Evolutionary conservation across 2,797 vertebrate species (phyloP), one percentile per base, ranked within the genome.

Genomic region (Tympanoctomys barrerae): DNA sequence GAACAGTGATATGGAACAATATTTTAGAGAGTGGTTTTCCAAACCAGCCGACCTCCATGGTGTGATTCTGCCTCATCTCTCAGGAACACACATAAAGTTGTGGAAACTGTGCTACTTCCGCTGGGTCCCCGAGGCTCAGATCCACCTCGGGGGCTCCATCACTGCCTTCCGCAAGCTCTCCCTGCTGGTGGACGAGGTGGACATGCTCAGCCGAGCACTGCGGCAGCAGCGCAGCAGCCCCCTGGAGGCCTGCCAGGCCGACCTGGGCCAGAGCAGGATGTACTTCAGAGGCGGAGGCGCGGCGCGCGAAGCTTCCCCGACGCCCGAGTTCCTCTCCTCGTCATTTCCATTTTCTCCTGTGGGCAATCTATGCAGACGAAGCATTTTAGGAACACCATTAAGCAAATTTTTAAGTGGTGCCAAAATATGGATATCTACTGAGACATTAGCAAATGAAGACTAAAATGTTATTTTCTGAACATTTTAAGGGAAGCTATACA

Each of bases 81-180:
- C 99, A 1, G 99, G 99, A 33, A 99, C 99, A 0, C 99, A 99
- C 87, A 91, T 99, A 54, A 98, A 99, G 89, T 98, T 99, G 33
- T 99, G 99, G 99, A 99, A 99, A 97, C 99, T 99, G 5, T 99
- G 99, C 98, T 99, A 99, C 97, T 99, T 99, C 71, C 99, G 99
- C 96, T 99, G 99, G 99, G 99, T 99, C 57, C 99, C 99, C 0
- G 99, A 99, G 98, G 99, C 99, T 22, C 99, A 99, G 98, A 99
- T 99, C 96, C 97, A 97, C 52, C 98, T 98, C 0, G 99, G 99
- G 0, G 99, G 99, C 91, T 97, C 98, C 97, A 98, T 99, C 98
- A 99, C 99, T 0, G 97, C 99, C 85, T 99, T 99, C 97, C 99
- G 99, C 97, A 99, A 98, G 97, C 98, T 99, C 39, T 99, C 99